Percentiles rank a stretch among this genome's conserved stretches.
phyloP scores from a whole-genome alignment of 2,888 invertebrate species.

The Pseudococcus jackbeardsleyi region DNA sequence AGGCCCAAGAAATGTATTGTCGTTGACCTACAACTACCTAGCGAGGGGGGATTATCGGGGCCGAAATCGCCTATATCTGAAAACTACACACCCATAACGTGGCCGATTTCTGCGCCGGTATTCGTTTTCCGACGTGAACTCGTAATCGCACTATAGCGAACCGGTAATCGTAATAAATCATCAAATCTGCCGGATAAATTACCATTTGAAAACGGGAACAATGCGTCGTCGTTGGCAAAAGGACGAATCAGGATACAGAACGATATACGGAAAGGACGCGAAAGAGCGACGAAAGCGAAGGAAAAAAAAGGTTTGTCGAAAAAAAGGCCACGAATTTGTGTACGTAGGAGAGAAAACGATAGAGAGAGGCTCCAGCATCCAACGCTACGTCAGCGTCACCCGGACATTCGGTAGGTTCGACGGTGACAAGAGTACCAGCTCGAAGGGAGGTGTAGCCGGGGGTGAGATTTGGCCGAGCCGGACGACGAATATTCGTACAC shows the following conservation, averaged over 20 bases:
- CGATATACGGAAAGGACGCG: neutral
- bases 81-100: too few relatives aligned
- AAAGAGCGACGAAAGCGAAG: neutral
- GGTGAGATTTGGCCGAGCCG: neutral
- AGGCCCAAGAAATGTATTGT: too few relatives aligned
- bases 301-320: neutral
- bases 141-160: neutral
- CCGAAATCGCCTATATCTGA: too few relatives aligned
- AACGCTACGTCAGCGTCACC: neutral
- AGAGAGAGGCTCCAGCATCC: neutral
- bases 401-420: neutral
- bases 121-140: neutral
- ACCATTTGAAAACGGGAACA: conserved; percentile 10
- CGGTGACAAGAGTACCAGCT: neutral
- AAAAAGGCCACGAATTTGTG: neutral
- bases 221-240: conserved; percentile 15
- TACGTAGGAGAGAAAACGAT: neutral
- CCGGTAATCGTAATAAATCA: conserved; percentile 41
- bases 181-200: conserved; percentile 7
- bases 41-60: too few relatives aligned
- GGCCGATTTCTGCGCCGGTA: neutral
- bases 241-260: conserved; percentile 30
- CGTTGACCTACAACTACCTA: too few relatives aligned
- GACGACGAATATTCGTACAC: neutral
- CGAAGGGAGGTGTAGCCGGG: neutral